Percentiles rank a stretch among this genome's conserved stretches.
These are phyloP conservation scores for Acleris emargana DNA, from an alignment of 2,888 invertebrate species.

Conservation along the genomic window DNA sequence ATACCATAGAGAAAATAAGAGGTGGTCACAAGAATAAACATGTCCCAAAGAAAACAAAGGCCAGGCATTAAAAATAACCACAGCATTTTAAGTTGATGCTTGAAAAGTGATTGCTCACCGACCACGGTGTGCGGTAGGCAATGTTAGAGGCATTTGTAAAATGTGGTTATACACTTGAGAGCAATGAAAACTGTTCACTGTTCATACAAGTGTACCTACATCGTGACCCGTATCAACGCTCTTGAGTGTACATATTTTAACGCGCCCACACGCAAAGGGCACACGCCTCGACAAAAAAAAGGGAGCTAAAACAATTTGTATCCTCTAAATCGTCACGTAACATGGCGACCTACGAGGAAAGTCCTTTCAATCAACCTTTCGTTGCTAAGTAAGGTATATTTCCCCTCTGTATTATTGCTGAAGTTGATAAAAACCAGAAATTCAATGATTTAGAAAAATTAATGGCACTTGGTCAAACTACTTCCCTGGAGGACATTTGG, in stretches of 20 bases:
- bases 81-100: conserved; percentile 65
- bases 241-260: conserved; percentile 51
- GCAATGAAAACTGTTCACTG: too few relatives aligned
- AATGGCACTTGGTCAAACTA: conserved; percentile 52
- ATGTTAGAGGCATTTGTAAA: conserved; percentile 64
- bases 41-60: conserved; percentile 76
- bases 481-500: conserved; percentile 70
- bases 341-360: conserved; percentile 28
- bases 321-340: conserved; percentile 57
- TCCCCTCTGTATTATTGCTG: conserved; percentile 39
- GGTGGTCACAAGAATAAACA: conserved; percentile 61
- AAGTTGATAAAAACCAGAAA: conserved; percentile 48
- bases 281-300: conserved; percentile 59
- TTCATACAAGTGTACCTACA: too few relatives aligned
- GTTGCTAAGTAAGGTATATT: conserved; percentile 39
- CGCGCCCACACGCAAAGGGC: conserved; percentile 72
- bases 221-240: too few relatives aligned
- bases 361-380: conserved; percentile 39
- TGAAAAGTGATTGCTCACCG: conserved; percentile 69
- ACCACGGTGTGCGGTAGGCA: conserved; percentile 69
- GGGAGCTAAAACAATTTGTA: conserved; percentile 53
- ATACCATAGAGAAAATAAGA: conserved; percentile 47
- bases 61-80: conserved; percentile 69
- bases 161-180: conserved; percentile 57
- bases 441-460: conserved; percentile 62